These are phyloP conservation scores for Oryctes rhinoceros DNA, from an alignment of 1,140 invertebrate species.

Conservation along the genomic window DNA sequence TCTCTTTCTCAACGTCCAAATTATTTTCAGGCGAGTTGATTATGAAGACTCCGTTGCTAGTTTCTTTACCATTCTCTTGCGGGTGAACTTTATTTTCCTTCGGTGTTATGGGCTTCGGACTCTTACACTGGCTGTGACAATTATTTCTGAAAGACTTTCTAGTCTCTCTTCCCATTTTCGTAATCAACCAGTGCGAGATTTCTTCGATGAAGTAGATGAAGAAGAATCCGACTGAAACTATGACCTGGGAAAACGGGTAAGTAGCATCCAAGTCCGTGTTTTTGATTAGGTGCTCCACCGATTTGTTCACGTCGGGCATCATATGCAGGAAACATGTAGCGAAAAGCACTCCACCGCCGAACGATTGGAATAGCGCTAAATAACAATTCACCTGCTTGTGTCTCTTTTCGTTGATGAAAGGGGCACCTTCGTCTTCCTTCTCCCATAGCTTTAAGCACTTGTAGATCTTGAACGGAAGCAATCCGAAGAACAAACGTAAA, in stretches of 20 bases:
- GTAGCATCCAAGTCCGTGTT: slow-evolving; percentile 51
- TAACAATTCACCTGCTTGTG: slow-evolving; percentile 54
- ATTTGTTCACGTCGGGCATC: slow-evolving; percentile 68
- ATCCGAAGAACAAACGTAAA: slow-evolving; percentile 56
- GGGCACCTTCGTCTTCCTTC: slow-evolving; percentile 48
- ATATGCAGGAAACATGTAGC: slow-evolving; percentile 74
- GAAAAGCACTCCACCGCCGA: slow-evolving; percentile 73
- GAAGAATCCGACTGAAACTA: slow-evolving; percentile 70
- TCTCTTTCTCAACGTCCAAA: slow-evolving; percentile 17
- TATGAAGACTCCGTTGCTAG: background rate
- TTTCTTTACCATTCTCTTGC: background rate
- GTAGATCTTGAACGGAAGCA: slow-evolving; percentile 58
- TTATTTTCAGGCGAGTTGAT: background rate
- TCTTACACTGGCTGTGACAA: background rate
- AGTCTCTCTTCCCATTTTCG: slow-evolving; percentile 27
- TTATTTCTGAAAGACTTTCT: slow-evolving; percentile 8
- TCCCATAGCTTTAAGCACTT: slow-evolving; percentile 52
- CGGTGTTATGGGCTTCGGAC: background rate
- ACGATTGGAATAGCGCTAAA: slow-evolving; percentile 64
- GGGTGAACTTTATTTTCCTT: slow-evolving; percentile 42
- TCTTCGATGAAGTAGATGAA: slow-evolving; percentile 71
- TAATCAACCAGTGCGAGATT: slow-evolving; percentile 57
- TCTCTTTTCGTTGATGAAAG: slow-evolving; percentile 52
- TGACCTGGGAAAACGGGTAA: slow-evolving; percentile 65
- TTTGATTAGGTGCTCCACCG: slow-evolving; percentile 53